These are phyloP conservation scores for Zoanthus sociatus DNA, from an alignment of 92 coral and sea anemone genomes.

Conservation along the genomic window DNA sequence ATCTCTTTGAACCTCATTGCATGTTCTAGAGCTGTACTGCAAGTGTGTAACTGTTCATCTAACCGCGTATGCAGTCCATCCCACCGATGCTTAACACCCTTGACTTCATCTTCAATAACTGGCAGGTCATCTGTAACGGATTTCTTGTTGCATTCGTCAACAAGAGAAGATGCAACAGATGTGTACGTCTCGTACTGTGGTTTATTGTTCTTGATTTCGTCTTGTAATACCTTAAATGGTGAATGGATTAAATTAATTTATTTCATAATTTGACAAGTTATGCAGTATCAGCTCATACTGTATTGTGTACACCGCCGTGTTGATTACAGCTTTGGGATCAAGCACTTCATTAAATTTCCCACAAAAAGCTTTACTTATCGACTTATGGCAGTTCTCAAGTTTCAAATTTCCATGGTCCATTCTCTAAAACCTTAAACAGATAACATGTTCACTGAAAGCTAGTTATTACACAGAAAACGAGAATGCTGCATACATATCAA, in stretches of 20 bases:
- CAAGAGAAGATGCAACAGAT: conserved; percentile 61
- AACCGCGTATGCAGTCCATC: conserved; percentile 73
- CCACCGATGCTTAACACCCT: conserved; percentile 80
- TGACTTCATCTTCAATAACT: conserved; percentile 83
- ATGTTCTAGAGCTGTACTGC: conserved; percentile 77
- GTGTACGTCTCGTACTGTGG: conserved; percentile 78
- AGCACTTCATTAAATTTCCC: too few relatives aligned
- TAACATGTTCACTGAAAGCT: too few relatives aligned
- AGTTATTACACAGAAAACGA: too few relatives aligned
- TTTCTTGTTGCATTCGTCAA: conserved; percentile 67
- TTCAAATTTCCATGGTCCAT: too few relatives aligned
- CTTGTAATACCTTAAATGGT: conserved; percentile 77
- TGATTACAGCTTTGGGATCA: too few relatives aligned
- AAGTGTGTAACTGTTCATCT: conserved; percentile 64
- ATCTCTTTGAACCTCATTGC: conserved; percentile 83
- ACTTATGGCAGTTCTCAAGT: too few relatives aligned
- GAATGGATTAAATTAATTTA: background rate
- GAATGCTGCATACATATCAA: too few relatives aligned
- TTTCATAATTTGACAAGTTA: too few relatives aligned
- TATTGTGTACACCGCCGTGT: too few relatives aligned
- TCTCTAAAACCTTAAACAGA: too few relatives aligned
- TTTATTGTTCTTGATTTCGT: conserved; percentile 77
- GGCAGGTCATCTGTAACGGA: conserved; percentile 77
- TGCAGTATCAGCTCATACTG: too few relatives aligned
- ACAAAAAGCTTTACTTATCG: too few relatives aligned